Evolutionary conservation across 37 sponge, comb jelly and placozoan genomes (phyloP).

Genomic region (Agelas oroides): DNA sequence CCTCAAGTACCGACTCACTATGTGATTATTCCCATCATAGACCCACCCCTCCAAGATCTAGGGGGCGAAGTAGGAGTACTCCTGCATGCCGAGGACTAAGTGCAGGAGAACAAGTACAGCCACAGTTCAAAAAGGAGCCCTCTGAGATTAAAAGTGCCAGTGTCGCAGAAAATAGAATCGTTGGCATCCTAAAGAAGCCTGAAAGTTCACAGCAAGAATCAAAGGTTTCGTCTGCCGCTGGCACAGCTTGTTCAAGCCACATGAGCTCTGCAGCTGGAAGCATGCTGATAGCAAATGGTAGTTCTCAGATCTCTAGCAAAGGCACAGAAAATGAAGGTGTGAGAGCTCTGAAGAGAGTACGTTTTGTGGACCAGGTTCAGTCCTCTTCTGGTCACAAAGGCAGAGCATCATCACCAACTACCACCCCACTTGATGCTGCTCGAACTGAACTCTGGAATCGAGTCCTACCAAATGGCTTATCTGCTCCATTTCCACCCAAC

Average conservation of each 20-base stretch:
- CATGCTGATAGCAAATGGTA: neutral
- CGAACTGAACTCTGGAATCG: constrained; percentile 25
- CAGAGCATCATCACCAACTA: neutral
- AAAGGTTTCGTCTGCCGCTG: neutral
- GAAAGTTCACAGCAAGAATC: too few relatives aligned
- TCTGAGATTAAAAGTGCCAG: too few relatives aligned
- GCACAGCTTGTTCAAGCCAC: neutral
- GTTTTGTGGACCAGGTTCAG: constrained; percentile 26
- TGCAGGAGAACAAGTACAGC: neutral
- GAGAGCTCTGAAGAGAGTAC: constrained; percentile 26
- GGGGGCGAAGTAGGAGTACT: neutral
- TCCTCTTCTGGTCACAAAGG: neutral
- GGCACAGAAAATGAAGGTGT: neutral
- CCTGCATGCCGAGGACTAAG: too few relatives aligned
- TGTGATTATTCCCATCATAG: neutral
- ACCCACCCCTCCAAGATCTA: neutral
- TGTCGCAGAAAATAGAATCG: constrained; percentile 17
- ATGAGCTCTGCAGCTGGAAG: neutral
- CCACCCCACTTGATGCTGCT: neutral
- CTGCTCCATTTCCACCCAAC: constrained; percentile 3
- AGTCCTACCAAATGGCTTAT: constrained; percentile 31
- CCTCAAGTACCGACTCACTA: neutral
- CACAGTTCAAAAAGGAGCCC: neutral
- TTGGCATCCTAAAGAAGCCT: constrained; percentile 59
- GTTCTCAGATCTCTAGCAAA: neutral